Evolutionary conservation across 2,888 invertebrate genomes (phyloP), one percentile per base, ranked within the genome.

Genomic region (Erpobdella octoculata): DNA sequence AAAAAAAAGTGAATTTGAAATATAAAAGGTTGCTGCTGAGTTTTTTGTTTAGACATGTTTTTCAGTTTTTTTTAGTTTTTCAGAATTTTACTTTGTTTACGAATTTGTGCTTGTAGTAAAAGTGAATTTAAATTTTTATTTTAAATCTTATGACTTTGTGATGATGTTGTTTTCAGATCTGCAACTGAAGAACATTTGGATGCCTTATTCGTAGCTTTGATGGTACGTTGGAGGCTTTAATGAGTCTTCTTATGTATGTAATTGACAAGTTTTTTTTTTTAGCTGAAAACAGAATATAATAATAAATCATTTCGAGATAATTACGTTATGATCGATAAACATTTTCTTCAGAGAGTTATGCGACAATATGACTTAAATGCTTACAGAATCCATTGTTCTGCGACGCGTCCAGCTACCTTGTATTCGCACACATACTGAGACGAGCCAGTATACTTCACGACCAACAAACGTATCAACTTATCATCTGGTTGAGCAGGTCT

Each of bases 401-500:
- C 21, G 82, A 84, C 71, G 84, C 85, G 74, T 84, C 86, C 6
- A 86, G 87, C 0, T 87, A 86, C 80, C 85, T 86, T 35, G 86
- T 88, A 73, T 85, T 87, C 77, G 87, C 87, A 25, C 87, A 87
- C 77, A 82, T 88, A 53, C 80, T 88, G 61, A 82, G 87, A 58
- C 86, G 86, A 76, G 83, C 87, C 37, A 86, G 87, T 1, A 83
- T 84, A 15, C 80, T 87, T 35, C 82, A 84, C 46, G 85, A 85
- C 37, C 86, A 87, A 77, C 87, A 87, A 77, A 87, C 87, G 76
- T 84, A 85, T 71, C 82, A 88, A 6, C 86, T 87, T n/a, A n/a
- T n/a, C n/a, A n/a, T n/a, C n/a, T n/a, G n/a, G n/a, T n/a, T n/a
- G n/a, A n/a, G n/a, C n/a, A n/a, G n/a, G n/a, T n/a, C n/a, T n/a